A percentile compares a stretch with the other conserved stretches of the same genome.
Conservation (phyloP, 2,797 vertebrate species). For the Setipinna tenuifilis region DNA sequence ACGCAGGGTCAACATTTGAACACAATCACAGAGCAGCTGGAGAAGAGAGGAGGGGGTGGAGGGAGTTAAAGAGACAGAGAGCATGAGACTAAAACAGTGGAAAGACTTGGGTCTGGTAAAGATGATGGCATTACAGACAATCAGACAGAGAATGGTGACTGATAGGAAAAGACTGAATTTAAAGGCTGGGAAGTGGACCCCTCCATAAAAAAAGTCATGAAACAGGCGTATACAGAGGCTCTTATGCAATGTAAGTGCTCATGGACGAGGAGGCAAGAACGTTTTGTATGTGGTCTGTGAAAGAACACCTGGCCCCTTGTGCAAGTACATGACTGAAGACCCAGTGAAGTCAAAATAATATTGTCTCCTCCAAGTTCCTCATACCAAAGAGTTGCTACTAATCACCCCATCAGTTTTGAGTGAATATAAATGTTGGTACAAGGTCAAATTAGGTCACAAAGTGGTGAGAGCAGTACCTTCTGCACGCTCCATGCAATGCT, state of each 20-base stretch:
- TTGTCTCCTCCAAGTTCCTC: too few species aligned
- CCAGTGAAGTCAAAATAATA: too few species aligned
- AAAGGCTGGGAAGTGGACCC: background rate
- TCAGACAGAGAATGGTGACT: background rate
- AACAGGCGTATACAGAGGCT: too few species aligned
- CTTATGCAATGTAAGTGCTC: background rate
- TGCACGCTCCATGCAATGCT: too few species aligned
- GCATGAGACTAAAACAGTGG: background rate
- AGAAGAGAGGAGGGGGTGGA: background rate
- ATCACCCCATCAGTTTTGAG: too few species aligned
- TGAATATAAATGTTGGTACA: too few species aligned
- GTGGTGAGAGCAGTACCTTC: too few species aligned
- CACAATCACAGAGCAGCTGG: constrained; percentile 21
- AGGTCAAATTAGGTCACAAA: too few species aligned
- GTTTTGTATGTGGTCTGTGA: background rate
- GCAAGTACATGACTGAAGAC: too few species aligned
- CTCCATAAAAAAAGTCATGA: too few species aligned
- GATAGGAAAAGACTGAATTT: background rate
- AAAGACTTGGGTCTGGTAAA: background rate
- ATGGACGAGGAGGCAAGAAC: background rate
- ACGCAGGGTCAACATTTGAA: constrained; percentile 1
- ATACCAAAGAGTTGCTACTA: too few species aligned
- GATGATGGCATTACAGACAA: constrained; percentile 6
- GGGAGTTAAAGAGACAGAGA: background rate
- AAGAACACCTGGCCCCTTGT: background rate